Percentiles rank a stretch among this genome's conserved stretches.
Conservation (phyloP, 2,888 invertebrate species). For the Heliothis peltigera region DNA sequence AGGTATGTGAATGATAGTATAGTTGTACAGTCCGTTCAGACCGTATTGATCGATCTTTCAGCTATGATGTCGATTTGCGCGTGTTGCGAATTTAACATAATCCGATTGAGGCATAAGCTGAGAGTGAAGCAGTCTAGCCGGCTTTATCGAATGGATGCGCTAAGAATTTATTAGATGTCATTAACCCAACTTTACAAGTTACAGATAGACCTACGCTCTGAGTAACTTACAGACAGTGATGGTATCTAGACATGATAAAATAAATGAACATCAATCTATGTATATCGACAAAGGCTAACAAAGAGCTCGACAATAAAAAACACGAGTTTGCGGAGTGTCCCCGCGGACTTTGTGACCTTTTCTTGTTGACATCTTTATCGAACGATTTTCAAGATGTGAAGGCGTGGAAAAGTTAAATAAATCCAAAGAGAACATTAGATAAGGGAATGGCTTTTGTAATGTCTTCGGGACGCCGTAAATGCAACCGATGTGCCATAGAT, state of each 20-base stretch:
- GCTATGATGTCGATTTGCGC: slow-evolving; percentile 57
- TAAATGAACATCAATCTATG: slow-evolving; percentile 19
- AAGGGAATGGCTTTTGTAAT: slow-evolving; percentile 89
- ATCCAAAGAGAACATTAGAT: slow-evolving; percentile 88
- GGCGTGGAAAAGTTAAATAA: slow-evolving; percentile 89
- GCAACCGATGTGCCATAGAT: slow-evolving; percentile 87
- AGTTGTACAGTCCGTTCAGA: slow-evolving; percentile 6
- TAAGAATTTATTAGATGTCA: slow-evolving; percentile 33
- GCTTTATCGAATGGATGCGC: slow-evolving; percentile 24
- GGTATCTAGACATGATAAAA: slow-evolving; percentile 7
- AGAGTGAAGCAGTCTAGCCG: slow-evolving; percentile 37
- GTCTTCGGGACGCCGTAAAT: slow-evolving; percentile 89
- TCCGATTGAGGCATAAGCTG: slow-evolving; percentile 65
- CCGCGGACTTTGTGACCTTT: slow-evolving; percentile 79
- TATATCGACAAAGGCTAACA: slow-evolving; percentile 47
- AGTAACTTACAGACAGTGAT: background rate
- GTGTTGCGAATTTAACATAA: slow-evolving; percentile 66
- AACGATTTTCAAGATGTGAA: slow-evolving; percentile 85
- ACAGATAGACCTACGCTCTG: background rate
- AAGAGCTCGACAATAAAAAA: slow-evolving; percentile 66
- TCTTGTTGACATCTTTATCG: slow-evolving; percentile 88
- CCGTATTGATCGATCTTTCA: slow-evolving; percentile 56
- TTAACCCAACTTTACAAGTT: slow-evolving; percentile 4
- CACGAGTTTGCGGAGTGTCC: slow-evolving; percentile 69
- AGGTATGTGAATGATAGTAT: slow-evolving; percentile 5